Evolutionary conservation across 2,888 invertebrate genomes (phyloP).

Genomic region (Caenorhabditis imperialis): DNA sequence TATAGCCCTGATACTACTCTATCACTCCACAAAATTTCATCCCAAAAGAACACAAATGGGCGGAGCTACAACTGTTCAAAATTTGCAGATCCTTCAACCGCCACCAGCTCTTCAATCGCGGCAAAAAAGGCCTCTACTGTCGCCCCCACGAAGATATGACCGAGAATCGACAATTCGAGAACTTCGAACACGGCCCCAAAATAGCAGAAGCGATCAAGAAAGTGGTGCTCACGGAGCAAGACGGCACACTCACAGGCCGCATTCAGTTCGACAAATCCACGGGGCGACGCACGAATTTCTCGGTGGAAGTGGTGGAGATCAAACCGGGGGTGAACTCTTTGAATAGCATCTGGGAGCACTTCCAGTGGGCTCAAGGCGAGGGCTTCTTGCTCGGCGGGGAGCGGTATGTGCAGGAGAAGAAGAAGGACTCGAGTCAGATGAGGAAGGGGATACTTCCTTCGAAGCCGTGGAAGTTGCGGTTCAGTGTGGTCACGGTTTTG

Average conservation of each 20-base stretch:
- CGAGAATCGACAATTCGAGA: conserved; percentile 57
- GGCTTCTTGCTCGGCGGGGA: conserved; percentile 60
- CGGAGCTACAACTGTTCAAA: neutral
- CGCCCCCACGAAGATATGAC: conserved; percentile 63
- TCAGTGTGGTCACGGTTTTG: conserved; percentile 70
- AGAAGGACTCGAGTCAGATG: conserved; percentile 50
- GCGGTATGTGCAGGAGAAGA: conserved; percentile 53
- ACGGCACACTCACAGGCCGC: conserved; percentile 74
- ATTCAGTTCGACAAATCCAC: conserved; percentile 74
- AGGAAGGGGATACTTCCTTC: conserved; percentile 61
- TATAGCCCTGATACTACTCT: too few species aligned
- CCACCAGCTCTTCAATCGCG: conserved; percentile 62
- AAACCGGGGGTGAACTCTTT: conserved; percentile 72
- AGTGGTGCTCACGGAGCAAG: conserved; percentile 63
- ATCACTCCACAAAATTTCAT: too few species aligned
- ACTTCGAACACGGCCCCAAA: conserved; percentile 62
- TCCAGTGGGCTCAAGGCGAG: conserved; percentile 61
- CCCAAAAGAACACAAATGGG: too few species aligned
- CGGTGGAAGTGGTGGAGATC: conserved; percentile 75
- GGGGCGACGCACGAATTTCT: conserved; percentile 74
- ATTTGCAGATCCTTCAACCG: conserved; percentile 56
- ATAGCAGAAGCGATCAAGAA: conserved; percentile 63
- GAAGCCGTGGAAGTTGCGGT: conserved; percentile 65
- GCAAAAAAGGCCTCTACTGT: conserved; percentile 65
- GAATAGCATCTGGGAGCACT: conserved; percentile 75